Evolutionary conservation across 2,113 vertebrate genomes (phyloP), one percentile per base, ranked within the genome.

Genomic region (Peromyscus polionotus): DNA sequence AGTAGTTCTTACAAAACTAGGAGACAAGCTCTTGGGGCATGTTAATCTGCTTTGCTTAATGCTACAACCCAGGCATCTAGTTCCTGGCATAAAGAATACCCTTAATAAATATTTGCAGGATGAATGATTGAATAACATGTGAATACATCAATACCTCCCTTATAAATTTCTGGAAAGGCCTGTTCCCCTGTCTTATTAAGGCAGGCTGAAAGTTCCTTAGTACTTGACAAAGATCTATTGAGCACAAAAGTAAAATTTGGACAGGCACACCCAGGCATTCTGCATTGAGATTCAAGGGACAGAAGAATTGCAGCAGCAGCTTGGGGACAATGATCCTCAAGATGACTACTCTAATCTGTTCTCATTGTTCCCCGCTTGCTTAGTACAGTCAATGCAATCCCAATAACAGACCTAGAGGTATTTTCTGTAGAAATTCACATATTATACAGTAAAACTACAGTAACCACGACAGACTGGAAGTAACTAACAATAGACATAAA

Each of bases 31-130:
- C 5, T 85, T 3, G 42, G 22, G 12, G 20, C 31, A 79, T 61
- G 39, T 79, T 95, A 65, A 19, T 75, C 51, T 75, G 26, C 59
- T 90, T 70, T 57, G 65, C 80, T 76, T 76, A 90, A 61, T 63
- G 26, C 19, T 77, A 10, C 28, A 86, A 26, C 17, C 42, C 72
- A 80, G 68, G 75, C 17, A 89, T 10, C 70, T 76, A 86, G 10
- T 33, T 13, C 67, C 59, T 67, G 72, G 7, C 26, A 68, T 24
- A 54, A 3, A 54, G 13, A 61, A 59, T 8, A n/a, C 7, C 22
- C 36, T 92, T 87, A 85, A 89, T 81, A 86, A 92, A 48, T 89
- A 92, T 89, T 75, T 93, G 12, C 81, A 96, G 68, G 81, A 57
- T 90, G n/a, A 87, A 84, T 88, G 11, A 48, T n/a, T 95, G 24